phyloP scores from a whole-genome alignment of 1,140 invertebrate species.

The Pseudoatta argentina region DNA sequence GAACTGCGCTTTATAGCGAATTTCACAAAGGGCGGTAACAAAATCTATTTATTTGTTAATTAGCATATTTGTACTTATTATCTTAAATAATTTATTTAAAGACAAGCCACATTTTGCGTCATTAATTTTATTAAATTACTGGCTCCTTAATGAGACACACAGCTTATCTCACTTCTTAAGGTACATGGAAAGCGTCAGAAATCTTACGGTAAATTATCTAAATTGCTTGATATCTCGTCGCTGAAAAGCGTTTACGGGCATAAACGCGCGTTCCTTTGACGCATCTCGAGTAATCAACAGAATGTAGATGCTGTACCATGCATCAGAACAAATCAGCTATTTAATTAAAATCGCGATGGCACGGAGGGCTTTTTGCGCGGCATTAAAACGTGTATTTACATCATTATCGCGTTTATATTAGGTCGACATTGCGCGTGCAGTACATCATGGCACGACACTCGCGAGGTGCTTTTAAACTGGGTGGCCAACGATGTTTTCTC shows the following conservation, averaged over 20 bases:
- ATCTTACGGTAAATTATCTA: conserved; percentile 42
- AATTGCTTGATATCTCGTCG: conserved; percentile 20
- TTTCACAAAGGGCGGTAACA: not conserved
- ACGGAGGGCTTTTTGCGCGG: conserved; percentile 43
- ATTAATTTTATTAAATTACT: conserved; percentile 41
- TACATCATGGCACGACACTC: conserved; percentile 14
- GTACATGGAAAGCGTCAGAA: not conserved
- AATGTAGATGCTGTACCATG: conserved; percentile 33
- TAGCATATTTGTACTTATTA: conserved; percentile 21
- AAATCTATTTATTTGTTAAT: conserved; percentile 33
- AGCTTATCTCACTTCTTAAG: conserved; percentile 5
- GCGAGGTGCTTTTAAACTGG: not conserved
- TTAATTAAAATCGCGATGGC: conserved; percentile 72
- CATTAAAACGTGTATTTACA: conserved; percentile 62
- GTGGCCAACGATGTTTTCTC: not conserved
- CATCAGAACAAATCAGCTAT: conserved; percentile 71
- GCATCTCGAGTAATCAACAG: conserved; percentile 43
- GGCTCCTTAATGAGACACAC: not conserved
- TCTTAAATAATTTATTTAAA: not conserved
- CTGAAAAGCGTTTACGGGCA: conserved; percentile 12
- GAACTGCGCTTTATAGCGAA: not conserved
- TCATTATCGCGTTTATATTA: conserved; percentile 74
- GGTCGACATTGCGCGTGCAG: conserved; percentile 56
- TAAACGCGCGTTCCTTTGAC: not conserved
- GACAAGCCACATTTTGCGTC: not conserved